A percentile compares a stretch with the other conserved stretches of the same genome.
These are phyloP conservation scores for Pogonomyrmex californicus DNA, from an alignment of 1,140 invertebrate species.

Conservation along the genomic window DNA sequence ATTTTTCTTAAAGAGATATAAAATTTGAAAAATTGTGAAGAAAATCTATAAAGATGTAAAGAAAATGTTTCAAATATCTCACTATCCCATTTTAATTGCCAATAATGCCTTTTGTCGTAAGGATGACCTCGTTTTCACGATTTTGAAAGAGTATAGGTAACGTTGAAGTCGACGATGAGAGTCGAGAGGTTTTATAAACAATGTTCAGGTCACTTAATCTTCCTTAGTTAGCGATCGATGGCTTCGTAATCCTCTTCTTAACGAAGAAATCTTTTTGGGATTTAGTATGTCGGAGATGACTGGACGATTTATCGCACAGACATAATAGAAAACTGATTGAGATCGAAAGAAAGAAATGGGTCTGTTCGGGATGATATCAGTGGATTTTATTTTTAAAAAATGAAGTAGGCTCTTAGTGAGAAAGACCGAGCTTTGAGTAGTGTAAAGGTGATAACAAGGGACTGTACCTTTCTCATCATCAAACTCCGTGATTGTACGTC, in stretches of 20 bases:
- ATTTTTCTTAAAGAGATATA: background rate
- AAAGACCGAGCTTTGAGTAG: slow-evolving; percentile 44
- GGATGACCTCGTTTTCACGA: slow-evolving; percentile 10
- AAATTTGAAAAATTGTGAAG: background rate
- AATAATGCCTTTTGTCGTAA: slow-evolving; percentile 44
- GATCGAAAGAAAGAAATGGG: slow-evolving; percentile 13
- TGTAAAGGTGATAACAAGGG: slow-evolving; percentile 46
- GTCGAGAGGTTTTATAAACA: slow-evolving; percentile 68
- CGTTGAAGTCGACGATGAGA: slow-evolving; percentile 14
- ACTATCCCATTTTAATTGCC: background rate
- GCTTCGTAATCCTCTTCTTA: slow-evolving; percentile 73
- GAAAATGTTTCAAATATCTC: background rate
- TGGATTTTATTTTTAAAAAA: slow-evolving; percentile 63
- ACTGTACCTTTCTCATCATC: slow-evolving; percentile 24
- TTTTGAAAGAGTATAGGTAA: slow-evolving; percentile 50
- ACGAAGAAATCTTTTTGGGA: slow-evolving; percentile 50
- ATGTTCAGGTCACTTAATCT: slow-evolving; percentile 71
- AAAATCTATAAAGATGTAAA: background rate
- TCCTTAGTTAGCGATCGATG: slow-evolving; percentile 74
- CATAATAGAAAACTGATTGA: slow-evolving; percentile 69
- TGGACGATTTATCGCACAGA: slow-evolving; percentile 70
- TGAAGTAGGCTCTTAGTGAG: slow-evolving; percentile 41
- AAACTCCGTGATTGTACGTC: slow-evolving; percentile 21
- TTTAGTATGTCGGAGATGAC: slow-evolving; percentile 66
- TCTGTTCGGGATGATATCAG: slow-evolving; percentile 5